phyloP scores from a whole-genome alignment of 2,797 vertebrate species.

The Tapirus indicus region DNA sequence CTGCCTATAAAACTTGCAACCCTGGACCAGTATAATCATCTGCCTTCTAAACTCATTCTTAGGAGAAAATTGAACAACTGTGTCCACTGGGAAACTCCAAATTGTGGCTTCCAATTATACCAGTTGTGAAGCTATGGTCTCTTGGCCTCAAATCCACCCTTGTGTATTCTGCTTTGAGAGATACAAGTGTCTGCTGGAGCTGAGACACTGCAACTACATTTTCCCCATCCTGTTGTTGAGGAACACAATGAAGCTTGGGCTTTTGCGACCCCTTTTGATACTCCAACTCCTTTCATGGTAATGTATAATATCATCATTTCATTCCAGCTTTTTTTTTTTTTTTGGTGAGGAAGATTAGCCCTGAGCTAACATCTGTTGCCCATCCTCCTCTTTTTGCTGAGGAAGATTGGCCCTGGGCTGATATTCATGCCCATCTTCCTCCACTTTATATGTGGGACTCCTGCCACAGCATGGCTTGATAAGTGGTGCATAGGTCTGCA shows the following conservation, averaged over 20 bases:
- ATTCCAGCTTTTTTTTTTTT: too few species aligned
- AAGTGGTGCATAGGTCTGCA: too few species aligned
- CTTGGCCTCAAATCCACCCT: background rate
- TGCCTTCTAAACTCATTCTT: background rate
- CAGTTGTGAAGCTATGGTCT: background rate
- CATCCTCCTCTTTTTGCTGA: too few species aligned
- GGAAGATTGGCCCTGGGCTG: too few species aligned
- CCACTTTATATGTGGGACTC: too few species aligned
- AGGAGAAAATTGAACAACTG: background rate
- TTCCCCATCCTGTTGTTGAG: background rate
- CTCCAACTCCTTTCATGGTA: background rate
- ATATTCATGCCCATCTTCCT: too few species aligned
- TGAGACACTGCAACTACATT: background rate
- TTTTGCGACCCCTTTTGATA: background rate
- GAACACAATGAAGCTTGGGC: background rate
- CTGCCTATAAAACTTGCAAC: background rate
- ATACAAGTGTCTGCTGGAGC: background rate
- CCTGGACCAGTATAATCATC: background rate
- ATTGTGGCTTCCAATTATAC: background rate
- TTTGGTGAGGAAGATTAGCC: too few species aligned
- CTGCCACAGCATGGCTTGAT: too few species aligned
- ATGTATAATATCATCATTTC: background rate
- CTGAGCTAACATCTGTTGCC: too few species aligned
- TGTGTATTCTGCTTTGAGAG: background rate
- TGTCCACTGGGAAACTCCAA: background rate